These are phyloP conservation scores for Amiota minor DNA, from an alignment of 2,888 invertebrate genomes.

Conservation along the genomic window DNA sequence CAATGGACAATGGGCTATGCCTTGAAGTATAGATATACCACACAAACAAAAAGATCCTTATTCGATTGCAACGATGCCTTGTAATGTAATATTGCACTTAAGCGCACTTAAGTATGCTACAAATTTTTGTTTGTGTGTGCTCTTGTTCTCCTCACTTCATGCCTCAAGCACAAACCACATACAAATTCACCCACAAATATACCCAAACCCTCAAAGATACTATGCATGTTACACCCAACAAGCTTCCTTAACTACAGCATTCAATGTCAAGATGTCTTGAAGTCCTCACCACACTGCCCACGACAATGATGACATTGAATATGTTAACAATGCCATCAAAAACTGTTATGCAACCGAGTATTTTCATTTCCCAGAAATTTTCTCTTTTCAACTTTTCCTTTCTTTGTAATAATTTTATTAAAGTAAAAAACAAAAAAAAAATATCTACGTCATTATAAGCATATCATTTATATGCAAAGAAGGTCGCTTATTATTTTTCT, in stretches of 20 bases:
- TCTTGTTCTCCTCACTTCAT: no score
- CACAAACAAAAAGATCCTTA: no score
- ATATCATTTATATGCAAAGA: slow-evolving; percentile 10
- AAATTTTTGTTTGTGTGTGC: not conserved
- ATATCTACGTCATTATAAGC: not conserved
- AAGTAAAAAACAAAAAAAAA: no score
- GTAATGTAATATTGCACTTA: slow-evolving; percentile 9
- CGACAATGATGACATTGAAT: not conserved
- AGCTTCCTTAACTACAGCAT: not conserved
- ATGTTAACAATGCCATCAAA: not conserved
- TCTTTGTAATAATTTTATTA: no score
- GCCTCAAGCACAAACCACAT: no score
- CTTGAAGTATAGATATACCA: no score
- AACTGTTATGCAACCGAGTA: not conserved
- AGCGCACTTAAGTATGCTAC: slow-evolving; percentile 17
- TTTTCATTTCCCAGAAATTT: not conserved
- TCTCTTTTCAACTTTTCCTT: not conserved
- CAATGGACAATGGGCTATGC: no score
- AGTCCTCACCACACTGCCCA: not conserved
- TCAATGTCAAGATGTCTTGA: slow-evolving; percentile 1
- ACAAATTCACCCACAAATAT: not conserved
- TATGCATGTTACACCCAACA: not conserved
- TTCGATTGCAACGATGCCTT: not conserved
- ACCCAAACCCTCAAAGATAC: not conserved
- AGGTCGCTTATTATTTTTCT: not conserved